Evolutionary conservation across 2,888 invertebrate species (phyloP).

Genomic region (Hypselothyrea guttata): DNA sequence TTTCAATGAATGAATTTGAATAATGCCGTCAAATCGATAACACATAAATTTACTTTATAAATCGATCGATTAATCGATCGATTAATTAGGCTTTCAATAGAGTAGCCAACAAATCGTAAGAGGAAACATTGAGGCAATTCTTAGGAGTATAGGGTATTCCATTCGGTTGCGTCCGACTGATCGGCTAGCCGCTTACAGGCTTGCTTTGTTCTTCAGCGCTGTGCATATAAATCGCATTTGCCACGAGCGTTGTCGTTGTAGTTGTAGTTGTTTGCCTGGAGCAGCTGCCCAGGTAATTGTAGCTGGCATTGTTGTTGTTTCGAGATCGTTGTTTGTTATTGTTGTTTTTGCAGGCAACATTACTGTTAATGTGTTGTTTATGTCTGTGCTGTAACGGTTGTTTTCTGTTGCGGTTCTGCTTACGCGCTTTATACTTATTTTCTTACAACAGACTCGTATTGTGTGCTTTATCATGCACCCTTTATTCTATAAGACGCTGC

Average conservation of each 20-base stretch:
- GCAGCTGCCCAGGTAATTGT: slow-evolving; percentile 65
- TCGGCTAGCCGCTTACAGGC: too few relatives aligned
- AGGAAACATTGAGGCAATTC: too few relatives aligned
- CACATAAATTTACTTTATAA: too few relatives aligned
- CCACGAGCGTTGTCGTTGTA: too few relatives aligned
- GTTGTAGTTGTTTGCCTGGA: slow-evolving; percentile 40
- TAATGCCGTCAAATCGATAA: too few relatives aligned
- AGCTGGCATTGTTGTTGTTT: slow-evolving; percentile 40
- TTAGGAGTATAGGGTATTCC: too few relatives aligned
- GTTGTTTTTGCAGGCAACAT: not conserved
- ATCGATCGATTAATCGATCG: too few relatives aligned
- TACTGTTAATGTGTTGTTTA: slow-evolving; percentile 28
- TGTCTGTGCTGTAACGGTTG: slow-evolving; percentile 9
- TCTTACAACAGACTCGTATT: slow-evolving; percentile 3
- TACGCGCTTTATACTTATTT: slow-evolving; percentile 22
- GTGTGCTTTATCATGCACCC: slow-evolving; percentile 4
- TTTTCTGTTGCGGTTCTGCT: slow-evolving; percentile 22
- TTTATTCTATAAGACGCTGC: not conserved
- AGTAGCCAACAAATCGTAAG: too few relatives aligned
- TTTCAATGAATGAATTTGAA: too few relatives aligned
- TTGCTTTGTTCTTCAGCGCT: slow-evolving; percentile 28
- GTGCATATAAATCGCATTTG: slow-evolving; percentile 29
- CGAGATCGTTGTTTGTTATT: slow-evolving; percentile 9
- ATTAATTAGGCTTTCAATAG: too few relatives aligned
- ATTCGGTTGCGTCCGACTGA: too few relatives aligned